Conservation (phyloP, 2,888 invertebrate genomes). For the Nymphalis urticae region DNA sequence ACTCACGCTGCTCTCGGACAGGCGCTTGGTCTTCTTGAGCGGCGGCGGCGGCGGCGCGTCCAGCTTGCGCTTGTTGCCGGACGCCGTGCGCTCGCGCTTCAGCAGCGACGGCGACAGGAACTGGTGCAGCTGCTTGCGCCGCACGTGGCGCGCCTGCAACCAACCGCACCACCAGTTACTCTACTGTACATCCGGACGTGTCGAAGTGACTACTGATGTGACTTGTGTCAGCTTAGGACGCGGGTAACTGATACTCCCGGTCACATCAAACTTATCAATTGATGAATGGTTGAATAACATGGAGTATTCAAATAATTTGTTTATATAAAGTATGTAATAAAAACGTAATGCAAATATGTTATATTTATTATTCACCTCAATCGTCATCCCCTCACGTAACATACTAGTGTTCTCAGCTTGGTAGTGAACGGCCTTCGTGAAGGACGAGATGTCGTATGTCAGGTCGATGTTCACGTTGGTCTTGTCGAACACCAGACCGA, state of each 20-base stretch:
- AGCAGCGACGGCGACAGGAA: conserved; percentile 87
- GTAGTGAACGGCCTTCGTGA: conserved; percentile 92
- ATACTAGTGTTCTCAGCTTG: conserved; percentile 87
- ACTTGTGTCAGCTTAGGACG: no score
- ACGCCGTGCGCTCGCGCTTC: conserved; percentile 86
- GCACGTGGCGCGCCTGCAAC: conserved; percentile 92
- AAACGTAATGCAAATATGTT: no score
- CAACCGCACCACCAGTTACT: no score
- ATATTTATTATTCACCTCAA: conserved; percentile 73
- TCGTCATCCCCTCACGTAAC: conserved; percentile 87
- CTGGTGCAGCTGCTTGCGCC: conserved; percentile 87
- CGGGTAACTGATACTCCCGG: no score
- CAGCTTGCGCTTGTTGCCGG: conserved; percentile 63
- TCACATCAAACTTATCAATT: no score
- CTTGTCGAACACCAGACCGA: conserved; percentile 96
- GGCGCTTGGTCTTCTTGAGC: conserved; percentile 66
- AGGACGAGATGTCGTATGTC: conserved; percentile 94
- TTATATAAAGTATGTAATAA: no score
- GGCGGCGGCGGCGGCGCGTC: conserved; percentile 46
- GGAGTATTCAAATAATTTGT: no score
- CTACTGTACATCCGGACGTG: no score
- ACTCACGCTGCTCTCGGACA: conserved; percentile 74
- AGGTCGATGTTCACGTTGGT: conserved; percentile 95
- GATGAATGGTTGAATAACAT: no score
- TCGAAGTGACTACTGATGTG: no score